Conservation (phyloP, 1,140 invertebrate species). For the Cydia pomonella region DNA sequence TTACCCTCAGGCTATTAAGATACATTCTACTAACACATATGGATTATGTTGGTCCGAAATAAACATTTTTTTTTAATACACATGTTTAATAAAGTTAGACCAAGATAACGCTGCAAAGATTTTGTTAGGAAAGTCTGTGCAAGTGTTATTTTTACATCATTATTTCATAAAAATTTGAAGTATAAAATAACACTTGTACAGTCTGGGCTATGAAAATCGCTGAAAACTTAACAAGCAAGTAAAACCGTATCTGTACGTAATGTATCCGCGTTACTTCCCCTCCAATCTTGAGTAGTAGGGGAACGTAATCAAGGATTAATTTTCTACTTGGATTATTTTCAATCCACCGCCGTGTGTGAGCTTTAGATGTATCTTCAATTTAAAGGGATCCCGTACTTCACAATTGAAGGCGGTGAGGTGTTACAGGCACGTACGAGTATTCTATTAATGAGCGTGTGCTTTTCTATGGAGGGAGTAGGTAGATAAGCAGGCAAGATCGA, state of each 20-base stretch:
- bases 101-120: too few species aligned
- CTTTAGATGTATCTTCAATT: constrained; percentile 69
- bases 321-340: constrained; percentile 80
- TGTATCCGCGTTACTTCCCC: constrained; percentile 41
- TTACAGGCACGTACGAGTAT: constrained; percentile 13
- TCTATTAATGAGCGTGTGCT: constrained; percentile 23
- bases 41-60: too few species aligned
- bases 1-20: too few species aligned
- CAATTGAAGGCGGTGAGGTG: constrained; percentile 34
- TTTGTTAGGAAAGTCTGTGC: too few species aligned
- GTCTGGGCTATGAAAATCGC: too few species aligned
- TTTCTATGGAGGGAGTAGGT: constrained; percentile 39
- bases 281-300: constrained; percentile 61
- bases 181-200: too few species aligned
- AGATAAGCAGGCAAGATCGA: constrained; percentile 28
- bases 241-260: neutral
- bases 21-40: too few species aligned
- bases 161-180: too few species aligned
- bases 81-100: too few species aligned
- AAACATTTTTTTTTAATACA: too few species aligned
- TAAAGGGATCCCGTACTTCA: constrained; percentile 56
- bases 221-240: too few species aligned
- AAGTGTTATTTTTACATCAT: too few species aligned
- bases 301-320: constrained; percentile 78
- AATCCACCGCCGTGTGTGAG: constrained; percentile 70